Evolutionary conservation across 1,140 invertebrate species (phyloP).

Genomic region (Ceratoteleas bidentatus): DNA sequence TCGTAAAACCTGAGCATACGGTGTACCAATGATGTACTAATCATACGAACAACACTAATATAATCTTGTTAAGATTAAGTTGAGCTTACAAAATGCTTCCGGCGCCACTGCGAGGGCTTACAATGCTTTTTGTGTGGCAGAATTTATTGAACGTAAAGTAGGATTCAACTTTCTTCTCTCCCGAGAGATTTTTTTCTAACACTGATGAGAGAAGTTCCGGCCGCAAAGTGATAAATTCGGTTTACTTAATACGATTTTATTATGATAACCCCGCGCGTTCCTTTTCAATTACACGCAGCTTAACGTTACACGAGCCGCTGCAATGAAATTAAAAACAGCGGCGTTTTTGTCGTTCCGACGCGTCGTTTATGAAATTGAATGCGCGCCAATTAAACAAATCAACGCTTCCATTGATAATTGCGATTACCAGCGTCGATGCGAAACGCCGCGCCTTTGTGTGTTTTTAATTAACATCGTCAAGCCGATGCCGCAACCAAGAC

Average conservation of each 20-base stretch:
- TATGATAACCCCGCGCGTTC: slow-evolving; percentile 10
- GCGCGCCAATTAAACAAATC: too few relatives aligned
- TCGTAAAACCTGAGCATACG: neutral
- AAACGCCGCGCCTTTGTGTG: neutral
- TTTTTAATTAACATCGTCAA: slow-evolving; percentile 4
- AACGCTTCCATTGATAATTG: too few relatives aligned
- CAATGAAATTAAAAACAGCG: slow-evolving; percentile 7
- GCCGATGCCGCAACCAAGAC: neutral
- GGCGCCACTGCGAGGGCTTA: slow-evolving; percentile 17
- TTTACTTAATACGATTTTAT: slow-evolving; percentile 45
- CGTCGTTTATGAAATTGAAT: too few relatives aligned
- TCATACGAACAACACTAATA: slow-evolving; percentile 6
- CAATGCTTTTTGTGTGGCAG: slow-evolving; percentile 38
- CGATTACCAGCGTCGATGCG: too few relatives aligned
- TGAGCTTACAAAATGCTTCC: slow-evolving; percentile 17
- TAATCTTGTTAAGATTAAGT: slow-evolving; percentile 37
- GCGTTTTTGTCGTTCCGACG: too few relatives aligned
- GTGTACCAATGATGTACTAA: slow-evolving; percentile 2
- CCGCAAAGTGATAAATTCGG: slow-evolving; percentile 38
- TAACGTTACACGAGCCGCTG: neutral
- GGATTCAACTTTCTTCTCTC: slow-evolving; percentile 53
- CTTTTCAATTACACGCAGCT: slow-evolving; percentile 34
- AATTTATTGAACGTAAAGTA: slow-evolving; percentile 56
- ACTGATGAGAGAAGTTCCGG: slow-evolving; percentile 47
- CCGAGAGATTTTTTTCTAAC: slow-evolving; percentile 37